Evolutionary conservation across 2,797 vertebrate genomes (phyloP).

Genomic region (Arctocebus calabarensis): DNA sequence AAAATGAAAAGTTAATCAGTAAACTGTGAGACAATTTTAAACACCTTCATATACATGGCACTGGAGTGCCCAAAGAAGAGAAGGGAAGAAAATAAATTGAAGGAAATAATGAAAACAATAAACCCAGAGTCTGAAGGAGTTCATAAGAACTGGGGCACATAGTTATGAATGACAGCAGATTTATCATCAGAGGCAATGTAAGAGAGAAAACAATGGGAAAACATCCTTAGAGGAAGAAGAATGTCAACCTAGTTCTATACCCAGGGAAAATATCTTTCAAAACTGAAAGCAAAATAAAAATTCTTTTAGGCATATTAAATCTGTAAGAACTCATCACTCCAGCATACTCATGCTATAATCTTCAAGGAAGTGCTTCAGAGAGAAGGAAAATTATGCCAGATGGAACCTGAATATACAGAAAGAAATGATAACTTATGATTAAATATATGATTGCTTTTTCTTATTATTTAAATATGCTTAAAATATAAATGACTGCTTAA

Average conservation of each 20-base stretch:
- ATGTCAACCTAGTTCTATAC: not conserved
- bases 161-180: not conserved
- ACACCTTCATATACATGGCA: not conserved
- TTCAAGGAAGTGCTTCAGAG: not conserved
- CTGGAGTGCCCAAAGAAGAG: not conserved
- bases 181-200: not conserved
- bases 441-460: not conserved
- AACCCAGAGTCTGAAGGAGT: not conserved
- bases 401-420: not conserved
- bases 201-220: not conserved
- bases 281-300: not conserved
- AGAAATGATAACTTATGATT: not conserved
- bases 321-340: not conserved
- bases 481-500: not conserved
- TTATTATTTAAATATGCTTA: not conserved
- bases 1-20: not conserved
- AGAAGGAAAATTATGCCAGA: not conserved
- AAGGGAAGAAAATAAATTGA: not conserved
- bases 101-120: not conserved
- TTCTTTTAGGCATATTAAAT: not conserved
- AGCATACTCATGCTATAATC: not conserved
- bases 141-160: not conserved
- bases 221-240: not conserved
- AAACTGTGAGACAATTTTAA: not conserved
- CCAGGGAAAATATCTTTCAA: not conserved